Evolutionary conservation across 2,797 vertebrate species (phyloP), one percentile per base, ranked within the genome.

Genomic region (Peromyscus melanophrys): DNA sequence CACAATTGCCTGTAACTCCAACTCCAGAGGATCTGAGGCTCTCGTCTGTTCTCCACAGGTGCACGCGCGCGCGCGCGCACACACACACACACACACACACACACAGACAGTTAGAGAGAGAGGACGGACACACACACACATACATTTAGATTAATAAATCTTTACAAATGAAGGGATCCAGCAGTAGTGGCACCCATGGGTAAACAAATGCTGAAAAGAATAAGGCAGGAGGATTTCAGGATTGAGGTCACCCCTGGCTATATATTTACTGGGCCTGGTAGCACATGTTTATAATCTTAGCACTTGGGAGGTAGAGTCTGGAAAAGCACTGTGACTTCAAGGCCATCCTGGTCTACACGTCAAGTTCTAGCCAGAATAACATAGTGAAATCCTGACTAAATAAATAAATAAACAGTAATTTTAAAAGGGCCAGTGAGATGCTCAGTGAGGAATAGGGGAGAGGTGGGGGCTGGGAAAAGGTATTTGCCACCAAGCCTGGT

Each of bases 51-150:
- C 25, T 40, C 46, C 3, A 37, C 4, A 9, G 10, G 11, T 2
- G 23, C 16, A 2, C 2, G 2, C 10, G 1, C 6, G 1, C 1
- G 1, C 0, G 0, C 40, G 21, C 9, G 37, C 9, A n/a, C 21
- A n/a, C 10, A 13, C 9, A 14, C n/a, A 11, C 6, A 49, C 8
- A 6, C 84, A 27, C 34, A 13, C 11, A 37, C 10, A 49, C 43
- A 77, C 43, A 52, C 2, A 80, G 63, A 31, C 4, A 65, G 27
- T 27, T 9, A 27, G 25, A 63, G 55, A 57, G 55, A 57, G 16
- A 4, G n/a, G n/a, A n/a, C n/a, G n/a, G 52, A 65, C 3, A 31
- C 29, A 34, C 12, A 31, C 69, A 71, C 2, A 2, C 40, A 40
- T 40, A 40, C 40, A 40, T 12, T 21, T 57, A 2, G 34, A n/a